Evolutionary conservation across 1,140 invertebrate species (phyloP), one percentile per base, ranked within the genome.

Genomic region (Eufriesea mexicana): DNA sequence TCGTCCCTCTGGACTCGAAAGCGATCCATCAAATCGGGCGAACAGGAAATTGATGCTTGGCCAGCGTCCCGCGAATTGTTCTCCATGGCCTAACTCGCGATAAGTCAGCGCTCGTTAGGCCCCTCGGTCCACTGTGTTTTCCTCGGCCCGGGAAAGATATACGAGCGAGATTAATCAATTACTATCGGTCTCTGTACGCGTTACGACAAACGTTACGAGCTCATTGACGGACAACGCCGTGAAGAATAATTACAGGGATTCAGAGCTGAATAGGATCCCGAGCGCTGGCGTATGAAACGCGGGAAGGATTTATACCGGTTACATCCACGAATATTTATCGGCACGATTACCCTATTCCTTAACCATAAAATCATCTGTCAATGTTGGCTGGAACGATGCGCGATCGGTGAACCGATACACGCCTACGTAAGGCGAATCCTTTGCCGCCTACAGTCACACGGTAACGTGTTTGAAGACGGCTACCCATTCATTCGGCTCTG

Each of bases 281-380:
- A 25, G 5, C 66, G 62, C 20, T 5, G 59, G 12, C 12, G 16
- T 14, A 18, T 20, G 74, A 49, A 77, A 68, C 18, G 35, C n/a
- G 8, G 28, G 25, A 2, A n/a, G 28, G 45, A 73, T 72, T 80
- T 80, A 55, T 64, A 28, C 47, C 28, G 23, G 49, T 51, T 35
- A 25, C 49, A 62, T 47, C 6, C n/a, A 12, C 18, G 25, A 83
- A 83, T 82, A 70, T 83, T 77, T 70, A 70, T 83, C 74, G 66
- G 16, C n/a, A 61, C 54, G 54, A 62, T 62, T 83, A 77, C 23
- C 55, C 54, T 54, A 61, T 77, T 83, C 25, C 64, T 83, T 28
- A 28, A 42, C 55, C 35, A 62, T 83, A 68, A 83, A 78, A 78
- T 70, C n/a, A 77, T 83, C 54, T 70, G 74, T 83, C 80, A 47